Percentiles rank a stretch among this genome's conserved stretches.
Evolutionary conservation across 1,140 invertebrate genomes (phyloP).

Genomic region (Drosophila teissieri): DNA sequence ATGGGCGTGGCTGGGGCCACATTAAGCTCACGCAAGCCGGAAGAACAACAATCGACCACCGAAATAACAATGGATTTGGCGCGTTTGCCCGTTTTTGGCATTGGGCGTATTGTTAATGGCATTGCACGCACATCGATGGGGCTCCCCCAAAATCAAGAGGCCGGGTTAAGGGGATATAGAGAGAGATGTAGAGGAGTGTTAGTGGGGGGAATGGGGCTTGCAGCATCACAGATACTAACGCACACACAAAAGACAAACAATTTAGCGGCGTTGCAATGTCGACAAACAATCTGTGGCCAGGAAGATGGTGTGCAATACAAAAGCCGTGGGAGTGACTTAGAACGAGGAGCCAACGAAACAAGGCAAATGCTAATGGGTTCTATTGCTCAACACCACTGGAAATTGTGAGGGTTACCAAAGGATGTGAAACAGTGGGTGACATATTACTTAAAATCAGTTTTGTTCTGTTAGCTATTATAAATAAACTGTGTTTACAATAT

Average conservation of each 20-base stretch:
- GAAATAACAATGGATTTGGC: constrained; percentile 82
- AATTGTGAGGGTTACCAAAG: too few species aligned
- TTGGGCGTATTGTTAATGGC: constrained; percentile 82
- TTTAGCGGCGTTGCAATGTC: constrained; percentile 76
- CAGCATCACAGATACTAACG: constrained; percentile 9
- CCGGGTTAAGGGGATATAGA: background rate
- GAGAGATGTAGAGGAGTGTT: background rate
- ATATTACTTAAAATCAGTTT: too few species aligned
- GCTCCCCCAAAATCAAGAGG: constrained; percentile 10
- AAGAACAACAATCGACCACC: constrained; percentile 81
- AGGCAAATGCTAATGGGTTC: background rate
- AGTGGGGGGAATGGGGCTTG: background rate
- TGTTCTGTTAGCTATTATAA: background rate
- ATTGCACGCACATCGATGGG: constrained; percentile 51
- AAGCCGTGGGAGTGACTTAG: background rate
- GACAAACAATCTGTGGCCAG: constrained; percentile 68
- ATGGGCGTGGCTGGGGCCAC: constrained; percentile 37
- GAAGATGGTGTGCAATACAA: constrained; percentile 31
- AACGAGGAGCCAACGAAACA: background rate
- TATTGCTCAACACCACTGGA: background rate
- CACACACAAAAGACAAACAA: constrained; percentile 65
- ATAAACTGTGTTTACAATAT: too few species aligned
- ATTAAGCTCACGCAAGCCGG: constrained; percentile 80
- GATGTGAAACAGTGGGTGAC: too few species aligned
- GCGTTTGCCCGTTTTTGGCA: constrained; percentile 78